phyloP scores from a whole-genome alignment of 2,797 vertebrate species.

The Meda fulgida region DNA sequence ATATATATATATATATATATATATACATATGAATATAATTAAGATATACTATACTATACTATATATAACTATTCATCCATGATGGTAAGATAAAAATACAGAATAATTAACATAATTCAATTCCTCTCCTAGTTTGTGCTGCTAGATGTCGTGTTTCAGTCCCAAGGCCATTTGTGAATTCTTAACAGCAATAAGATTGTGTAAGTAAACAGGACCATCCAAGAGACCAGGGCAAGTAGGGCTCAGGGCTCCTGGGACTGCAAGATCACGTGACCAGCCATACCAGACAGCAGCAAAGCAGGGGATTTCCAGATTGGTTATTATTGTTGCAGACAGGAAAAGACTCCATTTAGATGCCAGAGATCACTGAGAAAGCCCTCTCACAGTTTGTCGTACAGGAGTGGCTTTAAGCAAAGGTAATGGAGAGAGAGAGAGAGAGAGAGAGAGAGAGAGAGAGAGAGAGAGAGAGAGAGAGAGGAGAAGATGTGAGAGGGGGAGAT shows the following conservation, averaged over 20 bases:
- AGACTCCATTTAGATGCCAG: conserved; percentile 54
- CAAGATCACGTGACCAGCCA: conserved; percentile 50
- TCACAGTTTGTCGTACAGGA: conserved; percentile 42
- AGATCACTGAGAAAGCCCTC: conserved; percentile 55
- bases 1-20: too few relatives aligned
- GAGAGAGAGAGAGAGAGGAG: background rate
- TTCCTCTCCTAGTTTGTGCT: conserved; percentile 28
- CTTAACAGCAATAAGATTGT: conserved; percentile 50
- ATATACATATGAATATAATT: too few relatives aligned
- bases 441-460: background rate
- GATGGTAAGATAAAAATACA: conserved; percentile 2
- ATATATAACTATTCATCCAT: background rate
- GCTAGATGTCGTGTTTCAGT: conserved; percentile 27
- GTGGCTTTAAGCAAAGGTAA: conserved; percentile 20
- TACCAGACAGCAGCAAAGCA: conserved; percentile 59
- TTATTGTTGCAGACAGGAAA: conserved; percentile 63
- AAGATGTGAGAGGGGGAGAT: background rate
- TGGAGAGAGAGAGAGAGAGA: background rate
- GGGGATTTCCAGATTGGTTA: conserved; percentile 64
- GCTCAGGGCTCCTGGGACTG: conserved; percentile 44
- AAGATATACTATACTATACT: too few relatives aligned
- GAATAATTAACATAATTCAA: conserved; percentile 19
- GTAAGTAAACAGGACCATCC: conserved; percentile 41
- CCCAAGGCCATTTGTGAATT: conserved; percentile 37
- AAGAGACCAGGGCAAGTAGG: conserved; percentile 33